These are phyloP conservation scores for Stichopus chloronotus DNA, from an alignment of 35 echinoderm and acorn worm species.

Conservation along the genomic window DNA sequence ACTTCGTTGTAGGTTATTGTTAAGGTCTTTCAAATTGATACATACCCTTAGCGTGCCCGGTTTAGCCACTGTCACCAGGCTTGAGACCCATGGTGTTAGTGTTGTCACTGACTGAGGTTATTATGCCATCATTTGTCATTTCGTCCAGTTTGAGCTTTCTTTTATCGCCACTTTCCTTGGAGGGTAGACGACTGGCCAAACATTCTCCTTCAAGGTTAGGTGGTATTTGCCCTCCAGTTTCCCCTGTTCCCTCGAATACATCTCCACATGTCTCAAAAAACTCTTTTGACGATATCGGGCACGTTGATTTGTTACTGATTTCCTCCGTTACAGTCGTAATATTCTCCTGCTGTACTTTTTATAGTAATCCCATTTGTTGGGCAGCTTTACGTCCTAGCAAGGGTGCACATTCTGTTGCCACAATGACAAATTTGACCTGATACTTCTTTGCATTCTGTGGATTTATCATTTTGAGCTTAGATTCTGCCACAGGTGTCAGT, in stretches of 20 bases:
- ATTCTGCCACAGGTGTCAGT: constrained; percentile 43
- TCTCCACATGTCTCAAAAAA: constrained; percentile 46
- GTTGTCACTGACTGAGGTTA: constrained; percentile 51
- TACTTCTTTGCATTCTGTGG: constrained; percentile 76
- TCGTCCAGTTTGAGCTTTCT: constrained; percentile 69
- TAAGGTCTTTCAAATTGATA: constrained; percentile 47
- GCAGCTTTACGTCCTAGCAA: constrained; percentile 36
- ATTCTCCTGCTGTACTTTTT: constrained; percentile 55
- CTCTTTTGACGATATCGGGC: neutral
- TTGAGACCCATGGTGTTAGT: constrained; percentile 40
- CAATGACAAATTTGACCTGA: constrained; percentile 59
- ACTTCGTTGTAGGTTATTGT: constrained; percentile 37
- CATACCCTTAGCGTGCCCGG: constrained; percentile 11
- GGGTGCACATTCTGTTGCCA: constrained; percentile 36
- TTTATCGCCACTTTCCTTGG: constrained; percentile 73
- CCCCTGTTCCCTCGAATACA: constrained; percentile 74
- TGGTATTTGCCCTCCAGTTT: constrained; percentile 57
- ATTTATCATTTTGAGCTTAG: constrained; percentile 65
- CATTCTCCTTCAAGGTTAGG: constrained; percentile 43
- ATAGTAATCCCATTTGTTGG: constrained; percentile 72
- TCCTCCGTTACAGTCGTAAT: constrained; percentile 1
- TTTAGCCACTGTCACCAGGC: constrained; percentile 40
- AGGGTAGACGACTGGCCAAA: constrained; percentile 68
- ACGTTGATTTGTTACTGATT: neutral
- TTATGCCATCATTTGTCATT: constrained; percentile 53